Evolutionary conservation across 2,797 vertebrate genomes (phyloP), one percentile per base, ranked within the genome.

Genomic region (Gambusia yucatana): DNA sequence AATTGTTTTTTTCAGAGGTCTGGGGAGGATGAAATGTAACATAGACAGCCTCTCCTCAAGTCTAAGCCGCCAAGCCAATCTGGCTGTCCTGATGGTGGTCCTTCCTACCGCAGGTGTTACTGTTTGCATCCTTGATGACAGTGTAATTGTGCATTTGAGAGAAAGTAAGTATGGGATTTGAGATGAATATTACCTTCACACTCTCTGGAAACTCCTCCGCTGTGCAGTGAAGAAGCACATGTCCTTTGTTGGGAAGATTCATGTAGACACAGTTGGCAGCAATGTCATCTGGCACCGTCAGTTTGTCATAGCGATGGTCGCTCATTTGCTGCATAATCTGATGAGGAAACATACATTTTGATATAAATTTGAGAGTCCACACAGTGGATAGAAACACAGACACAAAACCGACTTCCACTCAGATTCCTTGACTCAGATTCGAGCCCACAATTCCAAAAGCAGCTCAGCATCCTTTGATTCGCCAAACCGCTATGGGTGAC

Each of bases 321-420:
- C 98, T 99, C 97, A 99, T 98, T 88, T 99, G 97, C 59, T 99
- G 98, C 97, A 99, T 99, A 84, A 96, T 98, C 98, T 99, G 85
- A 47, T 83, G 10, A 41, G 63, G 25, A 85, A n/a, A 80, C 16
- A 85, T 61, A 86, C 28, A 70, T 44, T 46, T 39, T 46, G 72
- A 82, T 77, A 28, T 13, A 44, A 20, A 44, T 30, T 28, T 28
- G 28, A 50, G 52, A 73, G n/a, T 67, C 75, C 75, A 79, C 47
- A 55, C 28, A 63, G 80, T 72, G 79, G 72, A 71, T 33, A 80
- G 73, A 48, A 48, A 89, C 59, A 63, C 16, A 75, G 77, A 89
- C 47, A 87, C 39, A 85, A 84, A 76, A 69, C 84, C 83, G 76
- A 76, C 59, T 36, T 76, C 84, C 63, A 82, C 33, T 73, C 72